Conservation (phyloP, 2,113 vertebrate species). For the Argyrosomus japonicus region DNA sequence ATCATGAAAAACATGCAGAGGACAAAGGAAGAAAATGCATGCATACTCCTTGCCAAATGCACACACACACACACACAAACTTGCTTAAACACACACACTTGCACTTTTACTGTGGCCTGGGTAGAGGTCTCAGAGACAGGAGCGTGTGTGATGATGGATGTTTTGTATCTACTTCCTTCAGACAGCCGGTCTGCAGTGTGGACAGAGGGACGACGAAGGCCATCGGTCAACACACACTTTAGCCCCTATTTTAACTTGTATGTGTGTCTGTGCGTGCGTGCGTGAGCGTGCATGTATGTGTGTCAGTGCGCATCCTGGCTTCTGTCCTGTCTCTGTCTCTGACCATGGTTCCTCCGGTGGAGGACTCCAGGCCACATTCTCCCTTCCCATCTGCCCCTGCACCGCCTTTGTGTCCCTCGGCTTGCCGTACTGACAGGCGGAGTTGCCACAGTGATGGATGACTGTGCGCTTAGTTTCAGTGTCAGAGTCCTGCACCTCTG, state of each 20-base stretch:
- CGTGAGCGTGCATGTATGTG: slow-evolving; percentile 26
- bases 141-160: slow-evolving; percentile 78
- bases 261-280: slow-evolving; percentile 7
- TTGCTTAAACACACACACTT: slow-evolving; percentile 24
- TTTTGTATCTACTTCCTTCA: slow-evolving; percentile 67
- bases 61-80: slow-evolving; percentile 20
- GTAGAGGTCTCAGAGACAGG: slow-evolving; percentile 64
- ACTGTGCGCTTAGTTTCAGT: slow-evolving; percentile 73
- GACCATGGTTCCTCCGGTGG: slow-evolving; percentile 50
- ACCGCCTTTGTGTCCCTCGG: slow-evolving; percentile 59
- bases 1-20: slow-evolving; percentile 42
- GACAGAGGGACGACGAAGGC: slow-evolving; percentile 61
- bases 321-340: slow-evolving; percentile 47
- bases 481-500: slow-evolving; percentile 76
- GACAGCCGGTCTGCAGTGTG: slow-evolving; percentile 71
- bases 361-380: slow-evolving; percentile 63
- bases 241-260: slow-evolving; percentile 52
- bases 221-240: slow-evolving; percentile 67
- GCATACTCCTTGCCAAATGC: slow-evolving; percentile 10
- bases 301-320: slow-evolving; percentile 51
- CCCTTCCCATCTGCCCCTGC: slow-evolving; percentile 82
- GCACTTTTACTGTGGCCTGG: slow-evolving; percentile 23
- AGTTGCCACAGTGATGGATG: slow-evolving; percentile 80
- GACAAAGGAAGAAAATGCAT: slow-evolving; percentile 21
- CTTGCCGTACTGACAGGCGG: slow-evolving; percentile 73